phyloP scores from a whole-genome alignment of 2,113 vertebrate species.

The Bos taurus region ARS-UCD2.0 NC_037342.1:4708501-4709000 shows the following conservation, averaged over 20 bases:
- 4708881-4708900: background rate
- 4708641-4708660: background rate
- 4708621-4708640: background rate
- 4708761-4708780: background rate
- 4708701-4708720: background rate
- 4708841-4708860: background rate
- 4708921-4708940: background rate
- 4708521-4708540: background rate
- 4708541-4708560: background rate
- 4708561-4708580: background rate
- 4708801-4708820: background rate
- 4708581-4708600: background rate
- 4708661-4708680: background rate
- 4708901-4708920: background rate
- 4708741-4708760: background rate
- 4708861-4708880: background rate
- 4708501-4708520: rapidly evolving
- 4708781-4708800: background rate
- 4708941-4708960: background rate
- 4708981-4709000: background rate
- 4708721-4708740: background rate
- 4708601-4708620: too few species aligned
- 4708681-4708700: background rate
- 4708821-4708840: background rate
- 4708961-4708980: background rate